Percentiles rank a stretch among this genome's conserved stretches.
Conservation (phyloP, 2,113 vertebrate genomes). For the Hemiprocne comata region DNA sequence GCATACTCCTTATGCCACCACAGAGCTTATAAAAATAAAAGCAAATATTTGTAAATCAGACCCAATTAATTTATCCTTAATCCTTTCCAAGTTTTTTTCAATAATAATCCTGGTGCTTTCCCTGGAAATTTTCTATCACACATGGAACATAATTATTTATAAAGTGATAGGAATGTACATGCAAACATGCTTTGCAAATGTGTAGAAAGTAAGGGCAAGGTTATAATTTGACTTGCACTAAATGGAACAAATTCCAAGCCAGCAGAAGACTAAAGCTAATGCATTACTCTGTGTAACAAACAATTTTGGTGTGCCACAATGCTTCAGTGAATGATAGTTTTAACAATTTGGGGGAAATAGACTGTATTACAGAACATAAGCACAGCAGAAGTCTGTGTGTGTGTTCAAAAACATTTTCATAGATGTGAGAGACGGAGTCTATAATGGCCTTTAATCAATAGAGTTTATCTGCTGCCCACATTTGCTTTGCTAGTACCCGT, state of each 20-base stretch:
- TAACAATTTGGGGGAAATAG: neutral
- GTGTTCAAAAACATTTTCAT: neutral
- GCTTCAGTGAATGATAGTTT: neutral
- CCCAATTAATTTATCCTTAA: neutral
- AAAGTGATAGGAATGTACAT: neutral
- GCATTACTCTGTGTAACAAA: neutral
- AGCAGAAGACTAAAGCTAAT: neutral
- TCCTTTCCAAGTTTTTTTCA: neutral
- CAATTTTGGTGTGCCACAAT: neutral
- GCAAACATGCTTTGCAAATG: neutral
- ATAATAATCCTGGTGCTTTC: neutral
- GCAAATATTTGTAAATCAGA: constrained; percentile 42
- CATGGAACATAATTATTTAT: neutral
- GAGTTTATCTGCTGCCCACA: neutral
- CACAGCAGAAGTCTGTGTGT: neutral
- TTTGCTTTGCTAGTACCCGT: neutral
- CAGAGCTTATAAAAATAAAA: constrained; percentile 38
- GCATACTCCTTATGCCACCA: neutral
- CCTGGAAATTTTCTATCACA: constrained; percentile 17
- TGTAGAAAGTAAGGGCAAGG: neutral
- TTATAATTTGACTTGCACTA: neutral
- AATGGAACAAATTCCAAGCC: neutral
- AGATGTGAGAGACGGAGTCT: no score
- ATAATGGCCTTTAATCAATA: no score
- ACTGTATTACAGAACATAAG: fast-evolving